These are phyloP conservation scores for Suillia variegata DNA, from an alignment of 2,888 invertebrate genomes.

Conservation along the genomic window DNA sequence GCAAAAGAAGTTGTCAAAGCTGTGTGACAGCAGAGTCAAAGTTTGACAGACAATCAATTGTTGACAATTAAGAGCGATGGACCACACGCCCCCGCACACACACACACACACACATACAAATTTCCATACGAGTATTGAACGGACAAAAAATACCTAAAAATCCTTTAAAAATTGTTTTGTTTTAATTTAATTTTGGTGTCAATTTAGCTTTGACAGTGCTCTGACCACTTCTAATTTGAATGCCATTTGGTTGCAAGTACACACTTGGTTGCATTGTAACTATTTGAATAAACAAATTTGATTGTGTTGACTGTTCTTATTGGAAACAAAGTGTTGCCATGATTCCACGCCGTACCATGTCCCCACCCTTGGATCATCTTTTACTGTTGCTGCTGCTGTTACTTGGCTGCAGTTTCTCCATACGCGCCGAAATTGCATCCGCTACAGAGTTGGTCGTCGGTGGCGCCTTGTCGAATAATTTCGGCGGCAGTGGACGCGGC, in stretches of 20 bases:
- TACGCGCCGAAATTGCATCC: constrained; percentile 26
- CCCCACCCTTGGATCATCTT: too few species aligned
- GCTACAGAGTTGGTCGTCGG: background rate
- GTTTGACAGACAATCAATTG: constrained; percentile 44
- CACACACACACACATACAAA: background rate
- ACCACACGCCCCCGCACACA: constrained; percentile 1
- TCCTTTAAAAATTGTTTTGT: too few species aligned
- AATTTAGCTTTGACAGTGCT: background rate
- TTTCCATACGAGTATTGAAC: too few species aligned
- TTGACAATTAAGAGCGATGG: constrained; percentile 25
- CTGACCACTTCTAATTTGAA: background rate
- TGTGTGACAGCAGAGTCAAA: constrained; percentile 46
- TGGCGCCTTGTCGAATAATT: constrained; percentile 34
- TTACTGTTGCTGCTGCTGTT: constrained; percentile 18
- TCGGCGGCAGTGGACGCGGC: constrained; percentile 34
- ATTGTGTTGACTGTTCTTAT: too few species aligned
- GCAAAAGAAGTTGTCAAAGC: constrained; percentile 35
- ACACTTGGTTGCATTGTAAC: too few species aligned
- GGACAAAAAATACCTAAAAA: too few species aligned
- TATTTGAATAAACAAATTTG: too few species aligned
- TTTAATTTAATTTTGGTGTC: too few species aligned
- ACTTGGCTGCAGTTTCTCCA: constrained; percentile 15
- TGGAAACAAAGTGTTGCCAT: too few species aligned
- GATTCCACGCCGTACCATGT: background rate
- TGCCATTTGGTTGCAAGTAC: background rate